phyloP scores from a whole-genome alignment of 2,797 vertebrate species.

The Stomatorhinus walkeri region DNA sequence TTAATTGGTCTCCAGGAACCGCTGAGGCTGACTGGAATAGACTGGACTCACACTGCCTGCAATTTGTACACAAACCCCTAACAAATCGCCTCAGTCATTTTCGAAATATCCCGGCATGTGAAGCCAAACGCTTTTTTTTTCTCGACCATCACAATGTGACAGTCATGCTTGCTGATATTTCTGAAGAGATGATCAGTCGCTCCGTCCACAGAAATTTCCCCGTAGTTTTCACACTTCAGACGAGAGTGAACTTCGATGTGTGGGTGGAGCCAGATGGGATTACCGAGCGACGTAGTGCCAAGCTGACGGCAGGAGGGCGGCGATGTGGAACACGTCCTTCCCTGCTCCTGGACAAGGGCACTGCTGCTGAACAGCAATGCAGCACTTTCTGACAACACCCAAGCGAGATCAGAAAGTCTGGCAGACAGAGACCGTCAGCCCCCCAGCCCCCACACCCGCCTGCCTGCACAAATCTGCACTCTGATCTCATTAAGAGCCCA shows the following conservation, averaged over 20 bases:
- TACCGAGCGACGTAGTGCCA: not conserved
- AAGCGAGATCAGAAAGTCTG: not conserved
- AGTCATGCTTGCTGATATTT: not conserved
- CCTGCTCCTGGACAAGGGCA: constrained; percentile 14
- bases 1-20: constrained; percentile 3
- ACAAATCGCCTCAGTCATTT: not conserved
- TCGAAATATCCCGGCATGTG: not conserved
- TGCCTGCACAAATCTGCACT: constrained; percentile 27
- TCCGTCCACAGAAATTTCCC: constrained; percentile 8
- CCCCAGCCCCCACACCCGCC: not conserved
- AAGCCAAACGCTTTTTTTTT: not conserved
- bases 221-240: constrained; percentile 22
- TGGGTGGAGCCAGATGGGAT: constrained; percentile 3
- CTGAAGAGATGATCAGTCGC: not conserved
- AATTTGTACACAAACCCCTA: not conserved
- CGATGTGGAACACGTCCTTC: constrained; percentile 30
- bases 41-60: not conserved
- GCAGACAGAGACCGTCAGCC: not conserved
- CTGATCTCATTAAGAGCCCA: constrained; percentile 24
- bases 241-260: constrained; percentile 30
- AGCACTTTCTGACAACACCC: not conserved
- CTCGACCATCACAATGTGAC: not conserved
- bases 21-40: not conserved
- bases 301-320: constrained; percentile 26
- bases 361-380: constrained; percentile 24